Base-by-base conservation (phyloP, 1,140 invertebrate genomes). In the Cyclina sinensis region DNA sequence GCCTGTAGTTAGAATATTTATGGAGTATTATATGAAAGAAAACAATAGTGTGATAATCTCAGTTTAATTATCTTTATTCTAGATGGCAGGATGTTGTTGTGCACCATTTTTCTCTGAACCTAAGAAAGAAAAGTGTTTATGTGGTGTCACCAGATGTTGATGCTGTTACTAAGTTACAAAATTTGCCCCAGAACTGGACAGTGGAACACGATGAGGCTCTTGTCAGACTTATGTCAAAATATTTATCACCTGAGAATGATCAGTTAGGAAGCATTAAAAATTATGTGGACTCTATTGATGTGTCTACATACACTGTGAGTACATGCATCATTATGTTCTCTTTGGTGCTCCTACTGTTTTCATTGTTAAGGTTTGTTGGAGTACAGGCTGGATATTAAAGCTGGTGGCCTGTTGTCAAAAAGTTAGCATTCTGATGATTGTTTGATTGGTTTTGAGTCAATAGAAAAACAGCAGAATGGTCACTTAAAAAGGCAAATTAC, bases 161-260 rank as follows among this genome's bases (percentile, higher is more conserved):
- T n/a, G 91, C 94, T 70, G 92, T 95, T 59, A 68, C 86, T n/a
- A 90, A 88, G 82, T 82, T 95, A 59, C 81, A 83, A 43, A 82
- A 84, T 21, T 35, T 94, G 9, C 93, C 93, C 18, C 35, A 84
- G n/a, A 91, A 90, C 79, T 95, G 95, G 95, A 91, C 92, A 35
- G 76, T 94, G 88, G 93, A 95, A 65, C 91, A 94, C 88, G 95
- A 95, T 90, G 94, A 95, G 73, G 93, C 93, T 18, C 89, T 95
- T n/a, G 94, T 94, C 0, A 90, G 93, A 46, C 92, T 95, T 37
- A 93, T 95, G 90, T 93, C 93, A 11, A 92, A 94, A 85, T 90
- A 93, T 83, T 90, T 94, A 21, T 91, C 93, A 35, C 91, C 91
- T 70, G 93, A 95, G 57, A 93, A 94, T 89, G 92, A 94, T 43